These are phyloP conservation scores for Siniperca undulata DNA, from an alignment of 2,797 vertebrate genomes.

Conservation along the genomic window DNA sequence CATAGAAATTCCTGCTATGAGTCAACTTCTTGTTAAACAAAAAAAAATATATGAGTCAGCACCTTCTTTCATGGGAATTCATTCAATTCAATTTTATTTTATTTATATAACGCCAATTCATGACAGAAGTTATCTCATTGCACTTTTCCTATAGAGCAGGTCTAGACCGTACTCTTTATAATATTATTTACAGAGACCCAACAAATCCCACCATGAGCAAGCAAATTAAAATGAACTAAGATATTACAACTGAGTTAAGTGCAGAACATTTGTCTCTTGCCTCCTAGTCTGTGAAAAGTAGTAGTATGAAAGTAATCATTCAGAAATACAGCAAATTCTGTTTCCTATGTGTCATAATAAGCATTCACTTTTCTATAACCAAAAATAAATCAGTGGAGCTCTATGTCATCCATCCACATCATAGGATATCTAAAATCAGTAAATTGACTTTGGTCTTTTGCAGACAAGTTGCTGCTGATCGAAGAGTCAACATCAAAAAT, in stretches of 20 bases:
- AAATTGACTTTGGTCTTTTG: not conserved
- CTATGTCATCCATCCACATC: not conserved
- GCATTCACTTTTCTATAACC: not conserved
- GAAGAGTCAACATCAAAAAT: not conserved
- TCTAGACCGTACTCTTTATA: no score
- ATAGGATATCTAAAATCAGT: slow-evolving; percentile 18
- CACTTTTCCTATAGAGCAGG: no score
- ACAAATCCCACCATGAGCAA: no score
- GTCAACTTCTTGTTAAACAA: not conserved
- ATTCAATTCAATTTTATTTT: no score
- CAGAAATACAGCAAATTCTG: not conserved
- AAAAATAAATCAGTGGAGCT: not conserved
- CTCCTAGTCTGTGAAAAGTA: no score
- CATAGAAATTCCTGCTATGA: slow-evolving; percentile 11
- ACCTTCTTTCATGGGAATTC: not conserved
- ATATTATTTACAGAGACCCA: no score
- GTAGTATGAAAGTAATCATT: not conserved
- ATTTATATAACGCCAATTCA: no score
- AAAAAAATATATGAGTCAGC: not conserved
- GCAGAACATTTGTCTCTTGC: not conserved
- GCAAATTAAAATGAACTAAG: not conserved
- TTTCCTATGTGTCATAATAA: not conserved
- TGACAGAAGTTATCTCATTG: no score
- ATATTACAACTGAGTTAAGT: not conserved
- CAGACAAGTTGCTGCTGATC: not conserved